Evolutionary conservation across 2,797 vertebrate species (phyloP).

Genomic region (Meriones psammophilus): DNA sequence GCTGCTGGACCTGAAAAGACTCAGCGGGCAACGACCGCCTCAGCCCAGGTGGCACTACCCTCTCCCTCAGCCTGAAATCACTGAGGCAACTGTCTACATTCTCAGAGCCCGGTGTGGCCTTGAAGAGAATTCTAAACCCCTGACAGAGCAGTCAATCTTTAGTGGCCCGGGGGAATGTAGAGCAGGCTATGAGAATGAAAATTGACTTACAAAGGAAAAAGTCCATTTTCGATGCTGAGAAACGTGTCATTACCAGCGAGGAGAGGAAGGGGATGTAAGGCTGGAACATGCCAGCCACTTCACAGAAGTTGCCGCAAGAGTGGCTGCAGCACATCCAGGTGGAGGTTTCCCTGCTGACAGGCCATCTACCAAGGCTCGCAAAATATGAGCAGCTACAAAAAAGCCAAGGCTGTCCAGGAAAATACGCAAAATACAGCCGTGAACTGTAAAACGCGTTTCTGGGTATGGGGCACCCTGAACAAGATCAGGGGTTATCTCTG

Average conservation of each 20-base stretch:
- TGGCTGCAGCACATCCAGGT: background rate
- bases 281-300: background rate
- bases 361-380: background rate
- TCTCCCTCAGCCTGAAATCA: background rate
- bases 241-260: background rate
- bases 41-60: background rate
- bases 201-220: constrained; percentile 46
- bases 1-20: background rate
- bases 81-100: background rate
- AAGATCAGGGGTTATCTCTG: background rate
- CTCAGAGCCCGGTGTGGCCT: constrained; percentile 34
- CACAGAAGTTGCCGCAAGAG: background rate
- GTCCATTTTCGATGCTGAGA: constrained; percentile 31
- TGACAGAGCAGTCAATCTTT: constrained; percentile 49
- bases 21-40: background rate
- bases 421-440: background rate
- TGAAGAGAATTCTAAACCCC: background rate
- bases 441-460: constrained; percentile 33
- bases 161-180: constrained; percentile 3
- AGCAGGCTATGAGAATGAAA: constrained; percentile 53
- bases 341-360: background rate
- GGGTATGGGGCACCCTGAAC: background rate
- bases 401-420: background rate
- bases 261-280: background rate
- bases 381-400: constrained; percentile 10